Base-by-base conservation (phyloP, 2,113 vertebrate species). In the Centropristis striata region DNA sequence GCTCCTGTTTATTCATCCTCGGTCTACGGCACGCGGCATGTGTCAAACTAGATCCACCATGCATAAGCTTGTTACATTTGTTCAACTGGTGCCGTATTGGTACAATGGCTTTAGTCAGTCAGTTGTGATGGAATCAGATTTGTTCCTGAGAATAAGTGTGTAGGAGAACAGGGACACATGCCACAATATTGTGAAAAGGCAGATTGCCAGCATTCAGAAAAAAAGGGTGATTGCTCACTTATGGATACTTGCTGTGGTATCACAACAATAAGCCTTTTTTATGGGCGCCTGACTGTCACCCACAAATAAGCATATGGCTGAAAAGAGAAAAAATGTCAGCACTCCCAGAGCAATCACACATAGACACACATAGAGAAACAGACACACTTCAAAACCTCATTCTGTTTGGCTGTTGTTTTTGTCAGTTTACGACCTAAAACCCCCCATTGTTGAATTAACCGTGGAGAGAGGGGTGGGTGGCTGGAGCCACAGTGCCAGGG, bases 301-400 rank as follows among this genome's bases (percentile, higher is more conserved):
- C 74, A 75, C 84, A 83, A 86, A 90, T 71, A 87, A 90, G 81
- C 90, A 90, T 93, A 90, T 88, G 88, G 90, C 76, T 76, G 72
- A 81, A 86, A 86, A 13, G 49, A 71, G 54, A 68, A 79, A 55
- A 66, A 42, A 32, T 32, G 36, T 67, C 49, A 20, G 55, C 63
- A 39, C 60, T 64, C 66, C 67, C 71, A 72, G 51, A 53, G 63
- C 57, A 64, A 27, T 50, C 27, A 16, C 72, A 65, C 66, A 65
- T 21, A 75, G 9, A 50, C 71, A 74, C 63, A 64, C 68, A 82
- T 14, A 41, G 50, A 67, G 44, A 86, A 64, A 68, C 55, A 80
- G 36, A 72, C 83, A 78, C 75, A 84, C 68, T 81, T 87, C 53
- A 78, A 59, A 83, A 69, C 76, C 57, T n/a, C 75, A 74, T 72